Base-by-base conservation (phyloP, 2,888 invertebrate species). In the Idaea biselata region DNA sequence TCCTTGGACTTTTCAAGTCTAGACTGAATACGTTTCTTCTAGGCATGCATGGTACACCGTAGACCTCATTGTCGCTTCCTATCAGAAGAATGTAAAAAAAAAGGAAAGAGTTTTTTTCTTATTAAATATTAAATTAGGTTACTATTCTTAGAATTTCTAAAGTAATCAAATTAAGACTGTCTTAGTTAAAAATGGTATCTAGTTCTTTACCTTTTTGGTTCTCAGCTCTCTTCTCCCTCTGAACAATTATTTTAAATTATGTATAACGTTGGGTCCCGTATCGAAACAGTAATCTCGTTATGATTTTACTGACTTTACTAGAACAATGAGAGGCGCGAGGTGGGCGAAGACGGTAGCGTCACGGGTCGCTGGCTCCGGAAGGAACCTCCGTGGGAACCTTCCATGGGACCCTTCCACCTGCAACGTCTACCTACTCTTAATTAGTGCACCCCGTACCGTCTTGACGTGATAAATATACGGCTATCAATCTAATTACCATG, bases 311-410 rank as follows among this genome's bases (percentile, higher is more conserved):
- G 62, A 68, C 66, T 54, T 63, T 68, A 66, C 63, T 58, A 58
- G 70, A 80, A 86, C 85, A 86, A 84, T 83, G 73, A 71, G 84
- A 85, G 83, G 82, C 81, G 76, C 79, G 72, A 71, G 68, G 78
- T 76, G 80, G 82, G 80, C 78, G 63, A 83, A 88, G 88, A 87
- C 89, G 78, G 88, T 88, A 87, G 89, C 88, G 88, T 86, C 85
- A 88, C 84, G 91, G 91, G 90, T 91, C 91, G 86, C 76, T 78
- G 86, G 77, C 80, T 85, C 83, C 89, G 90, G 91, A 91, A 90
- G 91, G 89, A 90, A 91, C 90, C 75, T 18, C 72, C 89, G 91
- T 91, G 91, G 86, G 91, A 91, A 90, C 78, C 68, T 63, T 65
- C 69, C 73, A 59, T 70, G 71, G 66, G 72, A 68, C 53, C 68